Base-by-base conservation (phyloP, 64 coral and sea anemone species). In the Stylophora pistillata region DNA sequence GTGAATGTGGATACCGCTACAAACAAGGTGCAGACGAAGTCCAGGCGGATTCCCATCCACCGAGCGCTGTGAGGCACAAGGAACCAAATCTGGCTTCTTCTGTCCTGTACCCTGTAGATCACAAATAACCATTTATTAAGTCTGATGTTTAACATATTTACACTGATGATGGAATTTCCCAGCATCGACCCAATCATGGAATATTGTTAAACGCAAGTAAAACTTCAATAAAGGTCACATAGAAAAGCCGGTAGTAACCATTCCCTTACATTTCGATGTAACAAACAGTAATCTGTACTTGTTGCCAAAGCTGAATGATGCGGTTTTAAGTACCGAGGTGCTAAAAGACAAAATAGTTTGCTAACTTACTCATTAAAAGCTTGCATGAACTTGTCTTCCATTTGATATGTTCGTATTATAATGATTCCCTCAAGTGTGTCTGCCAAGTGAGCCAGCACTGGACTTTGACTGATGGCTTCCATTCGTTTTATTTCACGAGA, bases 401-500 rank as follows among this genome's bases (percentile, higher is more conserved):
- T 97, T 58, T 97, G 91, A 77, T 93, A 97, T 0, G 95, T 97
- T 30, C 95, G 62, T 31, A 97, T 97, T 13, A 97, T 91, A 20
- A 89, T 89, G 25, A 97, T 97, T 61, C 95, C 95, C 30, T 97
- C 95, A 15, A 97, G 77, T 9, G 95, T 97, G 75, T 97, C 95
- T 13, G 95, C 84, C 53, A 97, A 73, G 58, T 97, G 95, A 1
- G 95, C 91, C n/a, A 97, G 63, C 16, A 97, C 95, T n/a, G 95
- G 95, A 23, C 95, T 97, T 66, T 97, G 95, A 71, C 95, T 97
- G 5, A 97, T 97, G 1, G 95, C 95, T 31, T 97, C 95, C 95
- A 97, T 97, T 86, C 95, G 74, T 70, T 97, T 97, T 81, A 97
- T 97, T 70, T 97, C 95, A 52, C 95, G 87, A 37, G 95, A 97